phyloP scores from a whole-genome alignment of 2,888 invertebrate species.

The Pardosa pseudoannulata region DNA sequence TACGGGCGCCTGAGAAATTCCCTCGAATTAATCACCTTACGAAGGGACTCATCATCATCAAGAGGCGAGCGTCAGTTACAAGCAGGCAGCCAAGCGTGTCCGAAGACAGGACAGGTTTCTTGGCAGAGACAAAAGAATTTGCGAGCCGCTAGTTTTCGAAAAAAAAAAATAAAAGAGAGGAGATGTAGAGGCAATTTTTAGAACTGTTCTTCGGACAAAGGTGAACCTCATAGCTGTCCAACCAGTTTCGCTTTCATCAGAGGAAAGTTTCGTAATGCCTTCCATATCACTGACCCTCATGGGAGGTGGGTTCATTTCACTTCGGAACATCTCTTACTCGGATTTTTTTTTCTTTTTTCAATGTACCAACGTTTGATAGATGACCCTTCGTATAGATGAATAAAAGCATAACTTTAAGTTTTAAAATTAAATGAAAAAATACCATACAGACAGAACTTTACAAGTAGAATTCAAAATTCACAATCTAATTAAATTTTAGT shows the following conservation, averaged over 20 bases:
- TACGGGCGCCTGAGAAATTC: not conserved
- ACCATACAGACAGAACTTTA: too few relatives aligned
- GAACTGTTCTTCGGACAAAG: not conserved
- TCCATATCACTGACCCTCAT: not conserved
- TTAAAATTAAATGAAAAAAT: too few relatives aligned
- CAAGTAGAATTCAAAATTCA: too few relatives aligned
- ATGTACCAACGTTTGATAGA: too few relatives aligned
- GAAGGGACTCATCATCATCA: not conserved
- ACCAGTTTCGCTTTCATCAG: not conserved
- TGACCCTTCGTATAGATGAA: too few relatives aligned
- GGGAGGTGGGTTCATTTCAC: too few relatives aligned
- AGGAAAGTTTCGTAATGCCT: not conserved
- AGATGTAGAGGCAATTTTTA: not conserved
- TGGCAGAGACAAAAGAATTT: not conserved
- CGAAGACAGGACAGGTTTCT: not conserved
- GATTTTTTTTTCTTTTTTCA: too few relatives aligned
- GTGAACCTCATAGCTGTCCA: not conserved
- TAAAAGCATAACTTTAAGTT: too few relatives aligned
- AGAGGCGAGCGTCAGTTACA: not conserved
- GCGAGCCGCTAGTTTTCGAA: not conserved
- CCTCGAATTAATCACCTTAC: not conserved
- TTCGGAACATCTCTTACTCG: too few relatives aligned
- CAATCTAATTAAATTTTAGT: too few relatives aligned
- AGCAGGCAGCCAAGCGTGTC: not conserved
- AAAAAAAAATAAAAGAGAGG: not conserved